These are phyloP conservation scores for Oryzias celebensis DNA, from an alignment of 2,113 vertebrate genomes.

Conservation along the genomic window DNA sequence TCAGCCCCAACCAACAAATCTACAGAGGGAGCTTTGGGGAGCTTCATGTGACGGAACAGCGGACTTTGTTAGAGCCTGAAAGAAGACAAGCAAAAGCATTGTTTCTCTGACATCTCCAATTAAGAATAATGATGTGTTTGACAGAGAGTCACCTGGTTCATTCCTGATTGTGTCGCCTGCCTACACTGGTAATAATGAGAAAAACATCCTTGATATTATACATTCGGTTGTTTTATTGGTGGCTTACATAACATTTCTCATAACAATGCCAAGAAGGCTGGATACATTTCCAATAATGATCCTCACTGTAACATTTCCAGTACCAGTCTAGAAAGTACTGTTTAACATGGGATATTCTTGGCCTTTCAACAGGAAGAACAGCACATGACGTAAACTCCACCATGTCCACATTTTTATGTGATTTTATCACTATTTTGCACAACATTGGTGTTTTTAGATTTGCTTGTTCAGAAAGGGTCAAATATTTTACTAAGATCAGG, in stretches of 20 bases:
- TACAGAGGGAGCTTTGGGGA: constrained; percentile 44
- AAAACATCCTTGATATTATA: background rate
- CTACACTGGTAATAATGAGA: constrained; percentile 21
- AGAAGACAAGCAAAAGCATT: constrained; percentile 26
- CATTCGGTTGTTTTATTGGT: background rate
- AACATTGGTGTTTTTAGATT: too few species aligned
- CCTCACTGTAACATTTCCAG: background rate
- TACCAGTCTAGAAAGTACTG: background rate
- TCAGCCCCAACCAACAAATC: constrained; percentile 46
- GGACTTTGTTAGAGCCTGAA: constrained; percentile 43
- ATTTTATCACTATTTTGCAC: too few species aligned
- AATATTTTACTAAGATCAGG: too few species aligned
- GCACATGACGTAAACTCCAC: too few species aligned
- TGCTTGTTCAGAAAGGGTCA: too few species aligned
- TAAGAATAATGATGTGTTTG: constrained; percentile 55
- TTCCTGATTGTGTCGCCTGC: constrained; percentile 23
- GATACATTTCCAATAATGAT: background rate
- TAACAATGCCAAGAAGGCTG: background rate
- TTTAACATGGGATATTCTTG: background rate
- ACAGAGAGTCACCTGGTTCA: constrained; percentile 36
- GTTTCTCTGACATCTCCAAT: constrained; percentile 43
- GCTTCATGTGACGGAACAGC: constrained; percentile 27
- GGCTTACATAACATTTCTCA: background rate
- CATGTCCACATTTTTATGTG: too few species aligned
- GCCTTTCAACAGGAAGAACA: background rate